A percentile compares a stretch with the other conserved stretches of the same genome.
Evolutionary conservation across 2,113 vertebrate species (phyloP).

Genomic region (Alaudala cheleensis): DNA sequence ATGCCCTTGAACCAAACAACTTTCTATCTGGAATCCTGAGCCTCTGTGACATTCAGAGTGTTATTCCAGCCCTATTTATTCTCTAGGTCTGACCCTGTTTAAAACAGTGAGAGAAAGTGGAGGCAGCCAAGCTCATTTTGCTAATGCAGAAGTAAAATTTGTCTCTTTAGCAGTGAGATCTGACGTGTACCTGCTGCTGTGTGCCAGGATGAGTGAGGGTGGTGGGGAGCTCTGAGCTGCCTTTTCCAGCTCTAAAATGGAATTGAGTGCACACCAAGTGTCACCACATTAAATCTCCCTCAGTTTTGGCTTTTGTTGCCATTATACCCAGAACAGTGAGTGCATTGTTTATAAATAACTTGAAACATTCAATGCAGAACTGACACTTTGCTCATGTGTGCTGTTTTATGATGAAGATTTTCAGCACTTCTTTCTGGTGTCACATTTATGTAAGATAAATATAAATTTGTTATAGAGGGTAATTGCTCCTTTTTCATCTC

Average conservation of each 20-base stretch:
- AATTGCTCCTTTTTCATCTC: not conserved
- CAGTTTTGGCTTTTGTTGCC: not conserved
- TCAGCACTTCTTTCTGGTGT: not conserved
- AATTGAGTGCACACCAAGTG: not conserved
- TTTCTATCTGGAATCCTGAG: not conserved
- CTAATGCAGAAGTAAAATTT: not conserved
- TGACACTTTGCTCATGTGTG: not conserved
- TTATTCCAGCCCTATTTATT: conserved; percentile 3
- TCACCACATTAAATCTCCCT: not conserved
- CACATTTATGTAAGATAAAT: not conserved
- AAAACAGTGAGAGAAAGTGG: not conserved
- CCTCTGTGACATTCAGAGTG: not conserved
- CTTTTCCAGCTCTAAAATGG: not conserved
- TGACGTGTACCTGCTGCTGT: not conserved
- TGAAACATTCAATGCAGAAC: not conserved
- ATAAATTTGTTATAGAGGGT: not conserved
- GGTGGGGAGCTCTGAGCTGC: not conserved
- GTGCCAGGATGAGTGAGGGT: not conserved
- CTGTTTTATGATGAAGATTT: not conserved
- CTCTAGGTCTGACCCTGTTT: not conserved
- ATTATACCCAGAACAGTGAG: not conserved
- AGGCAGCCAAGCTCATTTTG: not conserved
- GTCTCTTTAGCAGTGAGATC: not conserved
- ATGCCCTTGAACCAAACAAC: not conserved
- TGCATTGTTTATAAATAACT: not conserved